These are phyloP conservation scores for Pachypanchax playfairii DNA, from an alignment of 2,113 vertebrate species.

Conservation along the genomic window DNA sequence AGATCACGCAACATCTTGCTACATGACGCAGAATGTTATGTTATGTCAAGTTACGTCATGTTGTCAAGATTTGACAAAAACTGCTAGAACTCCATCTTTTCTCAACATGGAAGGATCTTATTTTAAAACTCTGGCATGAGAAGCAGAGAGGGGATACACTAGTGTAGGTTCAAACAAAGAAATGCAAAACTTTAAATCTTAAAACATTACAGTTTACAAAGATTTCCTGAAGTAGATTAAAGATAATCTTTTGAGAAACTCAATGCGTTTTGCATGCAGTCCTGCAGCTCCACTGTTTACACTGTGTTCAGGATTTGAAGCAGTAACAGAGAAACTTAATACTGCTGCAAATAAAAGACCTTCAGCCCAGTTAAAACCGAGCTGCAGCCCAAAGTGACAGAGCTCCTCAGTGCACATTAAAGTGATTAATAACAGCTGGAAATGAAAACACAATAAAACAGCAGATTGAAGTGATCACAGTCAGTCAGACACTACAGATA, in stretches of 20 bases:
- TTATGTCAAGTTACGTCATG: too few relatives aligned
- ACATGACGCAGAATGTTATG: too few relatives aligned
- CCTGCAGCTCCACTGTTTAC: neutral
- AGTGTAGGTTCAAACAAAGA: too few relatives aligned
- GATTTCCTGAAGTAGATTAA: neutral
- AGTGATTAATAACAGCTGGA: constrained; percentile 19
- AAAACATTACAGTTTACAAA: neutral
- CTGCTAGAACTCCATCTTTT: too few relatives aligned
- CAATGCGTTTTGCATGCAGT: neutral
- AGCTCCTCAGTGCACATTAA: constrained; percentile 1
- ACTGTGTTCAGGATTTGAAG: neutral
- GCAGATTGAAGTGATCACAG: neutral
- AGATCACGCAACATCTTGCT: too few relatives aligned
- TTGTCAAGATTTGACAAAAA: too few relatives aligned
- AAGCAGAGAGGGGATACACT: too few relatives aligned
- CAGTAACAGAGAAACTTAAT: neutral
- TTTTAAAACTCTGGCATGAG: too few relatives aligned
- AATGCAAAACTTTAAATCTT: neutral
- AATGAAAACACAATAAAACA: constrained; percentile 4
- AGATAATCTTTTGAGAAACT: neutral
- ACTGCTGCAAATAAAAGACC: constrained; percentile 3
- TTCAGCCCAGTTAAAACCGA: neutral
- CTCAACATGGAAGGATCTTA: too few relatives aligned
- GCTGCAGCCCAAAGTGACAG: neutral
- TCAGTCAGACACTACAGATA: constrained; percentile 12